Conservation (phyloP, 2,888 invertebrate genomes). For the Odontocerum albicorne region DNA sequence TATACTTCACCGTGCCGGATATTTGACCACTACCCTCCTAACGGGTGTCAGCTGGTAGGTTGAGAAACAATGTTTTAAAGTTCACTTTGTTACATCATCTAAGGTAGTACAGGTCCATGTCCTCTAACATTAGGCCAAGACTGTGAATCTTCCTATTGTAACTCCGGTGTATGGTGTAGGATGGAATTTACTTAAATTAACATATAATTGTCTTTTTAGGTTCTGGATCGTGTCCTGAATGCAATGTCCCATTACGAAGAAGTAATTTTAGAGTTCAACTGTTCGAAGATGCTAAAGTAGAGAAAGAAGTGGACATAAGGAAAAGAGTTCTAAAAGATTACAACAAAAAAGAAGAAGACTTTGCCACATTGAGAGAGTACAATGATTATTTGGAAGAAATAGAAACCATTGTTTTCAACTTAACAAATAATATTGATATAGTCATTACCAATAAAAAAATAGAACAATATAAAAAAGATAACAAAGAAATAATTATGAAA, state of each 20-base stretch:
- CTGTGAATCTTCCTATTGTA: no score
- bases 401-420: conserved; percentile 88
- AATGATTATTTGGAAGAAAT: conserved; percentile 97
- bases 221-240: conserved; percentile 93
- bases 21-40: no score
- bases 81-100: no score
- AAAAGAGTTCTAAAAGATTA: conserved; percentile 86
- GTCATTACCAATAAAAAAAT: conserved; percentile 87
- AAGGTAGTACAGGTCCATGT: no score
- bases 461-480: conserved; percentile 89
- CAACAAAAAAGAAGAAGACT: conserved; percentile 95
- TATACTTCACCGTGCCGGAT: no score
- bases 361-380: conserved; percentile 77
- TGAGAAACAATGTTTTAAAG: no score
- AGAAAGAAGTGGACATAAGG: conserved; percentile 96
- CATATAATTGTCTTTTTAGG: conserved; percentile 54
- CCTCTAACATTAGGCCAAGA: no score
- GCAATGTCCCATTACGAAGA: conserved; percentile 82
- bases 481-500: conserved; percentile 80
- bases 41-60: no score
- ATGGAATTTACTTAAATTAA: no score
- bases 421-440: conserved; percentile 86
- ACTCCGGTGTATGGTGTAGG: no score
- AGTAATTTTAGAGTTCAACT: conserved; percentile 92
- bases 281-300: conserved; percentile 95